A percentile compares a stretch with the other conserved stretches of the same genome.
These are phyloP conservation scores for Allochrocebus solatus DNA, from an alignment of 2,797 vertebrate species.

Conservation along the genomic window DNA sequence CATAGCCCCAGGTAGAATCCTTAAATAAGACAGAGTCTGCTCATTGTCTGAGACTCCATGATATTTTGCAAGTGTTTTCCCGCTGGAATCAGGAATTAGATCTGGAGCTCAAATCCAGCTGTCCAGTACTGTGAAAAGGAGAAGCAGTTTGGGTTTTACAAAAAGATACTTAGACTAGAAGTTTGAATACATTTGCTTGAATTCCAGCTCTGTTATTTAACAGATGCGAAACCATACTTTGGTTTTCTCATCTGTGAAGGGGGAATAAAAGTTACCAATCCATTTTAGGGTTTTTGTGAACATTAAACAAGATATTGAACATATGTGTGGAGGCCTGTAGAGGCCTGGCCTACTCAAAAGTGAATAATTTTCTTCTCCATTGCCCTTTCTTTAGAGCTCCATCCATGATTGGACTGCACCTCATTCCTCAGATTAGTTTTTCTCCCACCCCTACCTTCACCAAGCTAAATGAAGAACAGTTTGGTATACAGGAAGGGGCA, in stretches of 20 bases:
- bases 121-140: neutral
- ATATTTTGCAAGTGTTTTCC: neutral
- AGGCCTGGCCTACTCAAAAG: neutral
- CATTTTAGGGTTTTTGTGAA: neutral
- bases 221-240: neutral
- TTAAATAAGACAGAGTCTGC: neutral
- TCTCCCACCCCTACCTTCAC: neutral
- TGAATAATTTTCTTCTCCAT: neutral
- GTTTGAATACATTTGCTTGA: neutral
- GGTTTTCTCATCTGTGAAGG: conserved; percentile 31
- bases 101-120: neutral
- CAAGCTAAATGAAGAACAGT: neutral
- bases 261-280: neutral
- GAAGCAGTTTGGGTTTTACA: neutral
- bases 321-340: neutral
- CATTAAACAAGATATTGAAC: neutral
- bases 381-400: neutral
- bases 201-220: neutral
- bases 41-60: neutral
- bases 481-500: neutral
- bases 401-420: neutral
- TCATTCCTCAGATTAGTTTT: conserved; percentile 22
- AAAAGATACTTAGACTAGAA: neutral
- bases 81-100: neutral
- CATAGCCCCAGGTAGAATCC: neutral